Percentiles rank a stretch among this genome's conserved stretches.
These are phyloP conservation scores for Apolygus lucorum DNA, from an alignment of 1,140 invertebrate genomes.

Conservation along the genomic window DNA sequence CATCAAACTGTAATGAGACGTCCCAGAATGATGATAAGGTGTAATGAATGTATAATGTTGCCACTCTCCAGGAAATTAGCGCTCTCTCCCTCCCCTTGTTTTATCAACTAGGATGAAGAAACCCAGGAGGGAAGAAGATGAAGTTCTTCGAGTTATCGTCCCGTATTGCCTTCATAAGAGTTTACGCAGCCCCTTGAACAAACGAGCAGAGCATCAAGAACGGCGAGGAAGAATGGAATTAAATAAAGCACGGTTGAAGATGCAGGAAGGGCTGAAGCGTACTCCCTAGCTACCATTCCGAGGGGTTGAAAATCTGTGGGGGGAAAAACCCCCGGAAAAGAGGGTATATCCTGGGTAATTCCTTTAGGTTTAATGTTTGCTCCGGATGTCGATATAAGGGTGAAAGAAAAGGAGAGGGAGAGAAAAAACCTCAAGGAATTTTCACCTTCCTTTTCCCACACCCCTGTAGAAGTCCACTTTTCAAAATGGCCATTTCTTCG, in stretches of 20 bases:
- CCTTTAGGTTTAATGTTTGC: neutral
- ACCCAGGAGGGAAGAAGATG: neutral
- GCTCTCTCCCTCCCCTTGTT: neutral
- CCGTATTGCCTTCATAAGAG: neutral
- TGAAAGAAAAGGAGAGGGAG: neutral
- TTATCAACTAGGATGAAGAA: neutral
- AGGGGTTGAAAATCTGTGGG: neutral
- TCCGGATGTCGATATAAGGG: neutral
- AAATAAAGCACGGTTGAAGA: neutral
- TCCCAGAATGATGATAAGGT: neutral
- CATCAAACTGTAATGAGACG: too few species aligned
- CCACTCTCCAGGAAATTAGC: neutral
- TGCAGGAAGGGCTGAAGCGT: neutral
- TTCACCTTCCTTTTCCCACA: neutral
- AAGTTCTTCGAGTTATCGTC: neutral
- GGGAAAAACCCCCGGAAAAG: neutral
- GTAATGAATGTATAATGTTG: neutral
- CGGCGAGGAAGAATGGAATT: neutral
- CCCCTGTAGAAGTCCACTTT: too few species aligned
- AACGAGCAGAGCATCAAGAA: neutral
- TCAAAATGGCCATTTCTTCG: too few species aligned
- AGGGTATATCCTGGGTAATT: neutral
- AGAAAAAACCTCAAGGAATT: neutral
- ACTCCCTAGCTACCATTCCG: neutral
- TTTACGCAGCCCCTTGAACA: too few species aligned